Conservation (phyloP, 2,113 vertebrate genomes). For the Charadrius vociferus region DNA sequence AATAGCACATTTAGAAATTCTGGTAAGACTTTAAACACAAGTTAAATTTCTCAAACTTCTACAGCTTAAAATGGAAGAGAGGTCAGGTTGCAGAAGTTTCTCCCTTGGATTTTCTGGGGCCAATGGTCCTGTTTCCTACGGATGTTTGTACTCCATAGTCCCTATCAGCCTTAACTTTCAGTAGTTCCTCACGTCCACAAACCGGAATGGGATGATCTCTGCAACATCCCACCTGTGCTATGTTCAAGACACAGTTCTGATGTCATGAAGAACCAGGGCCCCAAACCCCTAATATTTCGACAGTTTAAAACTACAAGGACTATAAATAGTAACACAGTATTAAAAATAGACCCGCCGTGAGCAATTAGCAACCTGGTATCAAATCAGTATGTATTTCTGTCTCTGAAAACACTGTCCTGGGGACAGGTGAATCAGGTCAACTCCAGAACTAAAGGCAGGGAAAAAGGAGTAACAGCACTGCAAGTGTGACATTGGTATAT, state of each 20-base stretch:
- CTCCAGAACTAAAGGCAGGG: background rate
- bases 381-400: background rate
- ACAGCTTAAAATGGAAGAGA: background rate
- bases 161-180: background rate
- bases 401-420: background rate
- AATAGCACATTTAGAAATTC: background rate
- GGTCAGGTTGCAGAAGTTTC: background rate
- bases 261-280: background rate
- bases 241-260: background rate
- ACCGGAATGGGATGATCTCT: background rate
- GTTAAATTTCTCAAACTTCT: background rate
- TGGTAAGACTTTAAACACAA: background rate
- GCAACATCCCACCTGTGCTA: background rate
- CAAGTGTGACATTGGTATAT: background rate
- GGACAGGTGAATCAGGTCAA: background rate
- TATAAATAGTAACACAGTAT: background rate
- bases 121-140: background rate
- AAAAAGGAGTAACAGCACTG: background rate
- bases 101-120: background rate
- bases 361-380: background rate
- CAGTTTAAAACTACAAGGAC: background rate
- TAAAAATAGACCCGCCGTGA: background rate
- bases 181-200: background rate
- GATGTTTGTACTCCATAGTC: background rate
- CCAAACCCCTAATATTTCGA: background rate